A percentile compares a stretch with the other conserved stretches of the same genome.
phyloP scores from a whole-genome alignment of 2,113 vertebrate species.

The Phycodurus eques region DNA sequence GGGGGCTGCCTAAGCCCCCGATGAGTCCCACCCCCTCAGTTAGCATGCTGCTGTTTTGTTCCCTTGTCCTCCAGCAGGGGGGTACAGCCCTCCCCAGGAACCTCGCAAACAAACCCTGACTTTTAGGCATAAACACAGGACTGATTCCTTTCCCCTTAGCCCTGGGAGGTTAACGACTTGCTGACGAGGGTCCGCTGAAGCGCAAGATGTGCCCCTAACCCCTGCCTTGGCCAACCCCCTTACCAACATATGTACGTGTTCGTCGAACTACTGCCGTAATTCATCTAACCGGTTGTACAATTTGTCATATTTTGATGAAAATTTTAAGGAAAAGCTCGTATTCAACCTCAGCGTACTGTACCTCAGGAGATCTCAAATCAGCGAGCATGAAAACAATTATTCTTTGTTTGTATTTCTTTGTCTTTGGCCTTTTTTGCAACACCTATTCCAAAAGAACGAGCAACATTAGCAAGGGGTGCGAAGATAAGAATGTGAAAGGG shows the following conservation, averaged over 20 bases:
- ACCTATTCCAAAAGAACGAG: no score
- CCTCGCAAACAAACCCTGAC: constrained; percentile 65
- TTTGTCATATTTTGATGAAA: no score
- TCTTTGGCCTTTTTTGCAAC: no score
- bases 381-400: no score
- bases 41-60: constrained; percentile 70
- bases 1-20: neutral
- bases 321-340: no score
- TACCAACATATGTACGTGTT: neutral
- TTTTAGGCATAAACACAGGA: constrained; percentile 58
- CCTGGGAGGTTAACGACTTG: constrained; percentile 77
- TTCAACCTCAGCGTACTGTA: no score
- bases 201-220: constrained; percentile 43
- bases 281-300: no score
- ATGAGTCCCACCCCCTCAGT: constrained; percentile 48
- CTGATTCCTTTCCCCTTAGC: constrained; percentile 61
- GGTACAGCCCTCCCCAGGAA: constrained; percentile 64
- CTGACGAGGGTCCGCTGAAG: constrained; percentile 68
- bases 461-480: no score
- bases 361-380: no score
- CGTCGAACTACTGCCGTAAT: neutral
- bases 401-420: no score
- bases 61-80: constrained; percentile 68
- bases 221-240: constrained; percentile 25
- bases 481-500: no score